Conservation (phyloP, 2,113 vertebrate species). For the Labeo rohita region DNA sequence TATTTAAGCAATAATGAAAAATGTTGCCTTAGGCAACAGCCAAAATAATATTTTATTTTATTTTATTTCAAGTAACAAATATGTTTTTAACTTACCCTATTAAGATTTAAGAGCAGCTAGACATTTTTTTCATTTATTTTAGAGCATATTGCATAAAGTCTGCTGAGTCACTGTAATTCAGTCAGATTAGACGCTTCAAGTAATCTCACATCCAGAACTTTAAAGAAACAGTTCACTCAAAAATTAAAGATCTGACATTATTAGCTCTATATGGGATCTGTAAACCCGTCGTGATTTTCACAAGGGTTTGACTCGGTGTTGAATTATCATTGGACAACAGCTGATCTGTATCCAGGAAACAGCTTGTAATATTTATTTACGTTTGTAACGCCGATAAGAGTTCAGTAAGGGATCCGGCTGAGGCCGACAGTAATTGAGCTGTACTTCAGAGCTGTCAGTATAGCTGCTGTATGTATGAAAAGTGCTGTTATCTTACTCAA, state of each 20-base stretch:
- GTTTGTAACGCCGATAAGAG: background rate
- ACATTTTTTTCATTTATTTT: background rate
- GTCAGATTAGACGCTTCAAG: conserved; percentile 31
- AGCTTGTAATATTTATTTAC: background rate
- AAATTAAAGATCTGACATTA: background rate
- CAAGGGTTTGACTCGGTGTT: background rate
- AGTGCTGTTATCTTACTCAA: conserved; percentile 1
- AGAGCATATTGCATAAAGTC: background rate
- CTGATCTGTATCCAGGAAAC: background rate
- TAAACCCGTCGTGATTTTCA: background rate
- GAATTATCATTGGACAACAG: background rate
- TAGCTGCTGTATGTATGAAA: background rate
- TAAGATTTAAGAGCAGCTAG: background rate
- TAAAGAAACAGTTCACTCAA: background rate
- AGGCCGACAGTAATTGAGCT: background rate
- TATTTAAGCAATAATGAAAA: background rate
- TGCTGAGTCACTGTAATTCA: conserved; percentile 46
- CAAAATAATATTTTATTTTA: too few species aligned
- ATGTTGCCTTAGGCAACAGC: too few species aligned
- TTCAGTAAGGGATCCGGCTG: background rate
- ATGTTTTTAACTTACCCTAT: background rate
- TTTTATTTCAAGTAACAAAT: background rate
- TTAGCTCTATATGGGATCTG: background rate
- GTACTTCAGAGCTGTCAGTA: background rate
- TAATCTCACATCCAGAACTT: background rate